Base-by-base conservation (phyloP, 53 echinoderm and acorn worm species). In the Zoroaster sp. region DNA sequence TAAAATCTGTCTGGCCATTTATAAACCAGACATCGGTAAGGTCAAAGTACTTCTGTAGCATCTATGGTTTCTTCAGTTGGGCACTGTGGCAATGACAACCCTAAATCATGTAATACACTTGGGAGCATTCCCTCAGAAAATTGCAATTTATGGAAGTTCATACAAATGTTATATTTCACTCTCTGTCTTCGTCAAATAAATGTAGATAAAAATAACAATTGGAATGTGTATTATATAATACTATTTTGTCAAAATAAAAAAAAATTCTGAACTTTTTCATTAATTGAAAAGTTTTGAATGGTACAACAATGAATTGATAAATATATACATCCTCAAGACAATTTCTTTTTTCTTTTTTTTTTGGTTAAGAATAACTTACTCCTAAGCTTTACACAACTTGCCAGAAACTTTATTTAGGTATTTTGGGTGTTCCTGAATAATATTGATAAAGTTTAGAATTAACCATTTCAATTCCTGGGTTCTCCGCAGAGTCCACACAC, bases 401-500 rank as follows among this genome's bases (percentile, higher is more conserved):
- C n/a, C n/a, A n/a, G n/a, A n/a, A n/a, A 25, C 5, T 59, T 59
- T 7, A 9, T 25, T 21, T 28, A 4, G 1, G 63, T 59, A 59
- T 59, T 59, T 59, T 59, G 63, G 30, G 10, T 28, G 11, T 9
- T 28, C 63, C 63, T 8, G 63, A 59, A 59, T 59, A 21, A 59
- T 11, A n/a, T 28, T 8, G 23, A 55, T 53, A 53, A 17, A 53
- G 20, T 18, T 53, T 52, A 9, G 74, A 23, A 74, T 40, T 17
- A 17, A 40, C 32, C 35, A 20, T 71, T 46, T 71, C 35, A 85
- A 65, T 65, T 65, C 42, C 42, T 81, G 81, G 65, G 81, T 42
- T 65, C 32, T 81, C 81, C 81, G 23, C n/a, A 55, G 78, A 78
- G 59, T 66, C 67, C 81, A 25, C 32, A 81, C 81, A 54, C 81